phyloP scores from a whole-genome alignment of 2,888 invertebrate species.

The Dolomedes plantarius region DNA sequence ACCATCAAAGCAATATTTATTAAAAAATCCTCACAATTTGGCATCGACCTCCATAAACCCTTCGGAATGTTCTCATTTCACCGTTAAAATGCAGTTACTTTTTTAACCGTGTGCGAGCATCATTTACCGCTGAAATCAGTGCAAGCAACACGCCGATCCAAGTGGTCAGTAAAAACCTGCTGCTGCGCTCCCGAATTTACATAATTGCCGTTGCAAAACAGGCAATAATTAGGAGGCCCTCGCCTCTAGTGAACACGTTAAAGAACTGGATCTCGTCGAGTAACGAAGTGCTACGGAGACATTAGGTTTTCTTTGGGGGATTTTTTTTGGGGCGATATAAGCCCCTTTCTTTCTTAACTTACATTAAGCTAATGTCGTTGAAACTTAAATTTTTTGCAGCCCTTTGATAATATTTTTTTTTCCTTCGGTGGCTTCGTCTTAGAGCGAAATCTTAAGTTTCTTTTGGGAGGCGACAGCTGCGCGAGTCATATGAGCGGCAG shows the following conservation, averaged over 20 bases:
- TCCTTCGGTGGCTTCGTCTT: conserved; percentile 16
- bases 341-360: conserved; percentile 51
- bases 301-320: conserved; percentile 46
- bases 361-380: conserved; percentile 70
- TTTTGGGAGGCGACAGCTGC: conserved; percentile 60
- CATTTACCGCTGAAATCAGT: conserved; percentile 38
- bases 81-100: conserved; percentile 50
- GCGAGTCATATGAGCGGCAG: conserved; percentile 28
- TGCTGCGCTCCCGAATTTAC: conserved; percentile 59
- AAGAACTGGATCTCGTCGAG: conserved; percentile 49
- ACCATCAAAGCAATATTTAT: conserved; percentile 27
- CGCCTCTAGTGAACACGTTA: conserved; percentile 66
- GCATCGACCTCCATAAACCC: conserved; percentile 47
- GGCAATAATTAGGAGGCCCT: conserved; percentile 66
- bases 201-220: conserved; percentile 69
- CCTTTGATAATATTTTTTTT: conserved; percentile 39
- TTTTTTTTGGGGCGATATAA: conserved; percentile 48
- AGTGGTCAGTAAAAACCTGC: conserved; percentile 67
- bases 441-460: conserved; percentile 60
- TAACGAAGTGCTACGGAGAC: conserved; percentile 62
- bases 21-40: conserved; percentile 12
- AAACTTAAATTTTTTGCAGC: conserved; percentile 61
- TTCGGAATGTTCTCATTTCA: conserved; percentile 23
- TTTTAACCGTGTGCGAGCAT: conserved; percentile 22
- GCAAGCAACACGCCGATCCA: conserved; percentile 29